A percentile compares a stretch with the other conserved stretches of the same genome.
phyloP scores from a whole-genome alignment of 2,113 vertebrate species.

The Prinia subflava region DNA sequence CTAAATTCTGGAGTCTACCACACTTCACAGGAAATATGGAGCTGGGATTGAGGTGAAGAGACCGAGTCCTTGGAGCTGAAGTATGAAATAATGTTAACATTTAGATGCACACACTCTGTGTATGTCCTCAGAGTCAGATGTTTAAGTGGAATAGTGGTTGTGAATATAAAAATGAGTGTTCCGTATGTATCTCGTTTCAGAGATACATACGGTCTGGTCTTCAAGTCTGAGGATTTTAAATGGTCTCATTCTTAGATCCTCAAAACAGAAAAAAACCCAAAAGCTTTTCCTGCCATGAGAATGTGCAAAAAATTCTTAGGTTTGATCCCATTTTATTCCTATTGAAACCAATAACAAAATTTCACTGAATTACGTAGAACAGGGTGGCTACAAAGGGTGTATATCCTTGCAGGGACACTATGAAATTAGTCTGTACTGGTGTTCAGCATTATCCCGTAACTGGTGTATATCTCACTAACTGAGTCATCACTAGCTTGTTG shows the following conservation, averaged over 20 bases:
- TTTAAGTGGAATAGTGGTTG: background rate
- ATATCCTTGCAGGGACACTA: background rate
- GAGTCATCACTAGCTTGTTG: background rate
- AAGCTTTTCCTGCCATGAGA: background rate
- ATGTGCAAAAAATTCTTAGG: background rate
- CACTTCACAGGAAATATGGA: background rate
- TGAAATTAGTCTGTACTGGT: accelerated
- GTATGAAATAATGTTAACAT: background rate
- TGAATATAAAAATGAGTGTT: background rate
- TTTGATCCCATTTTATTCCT: background rate
- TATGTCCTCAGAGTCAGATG: background rate
- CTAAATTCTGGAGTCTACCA: background rate
- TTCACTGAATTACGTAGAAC: background rate
- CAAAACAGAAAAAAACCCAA: background rate
- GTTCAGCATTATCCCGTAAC: background rate
- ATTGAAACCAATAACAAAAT: background rate
- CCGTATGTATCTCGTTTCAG: background rate
- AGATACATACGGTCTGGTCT: too few relatives aligned
- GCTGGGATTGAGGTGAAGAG: background rate
- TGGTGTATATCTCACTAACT: background rate
- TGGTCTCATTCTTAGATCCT: background rate
- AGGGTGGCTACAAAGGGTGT: accelerated
- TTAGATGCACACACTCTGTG: background rate
- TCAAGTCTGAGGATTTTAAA: background rate
- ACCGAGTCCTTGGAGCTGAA: background rate